A percentile compares a stretch with the other conserved stretches of the same genome.
phyloP scores from a whole-genome alignment of 2,888 invertebrate genomes.

The Sceliomorpha sp. region DNA sequence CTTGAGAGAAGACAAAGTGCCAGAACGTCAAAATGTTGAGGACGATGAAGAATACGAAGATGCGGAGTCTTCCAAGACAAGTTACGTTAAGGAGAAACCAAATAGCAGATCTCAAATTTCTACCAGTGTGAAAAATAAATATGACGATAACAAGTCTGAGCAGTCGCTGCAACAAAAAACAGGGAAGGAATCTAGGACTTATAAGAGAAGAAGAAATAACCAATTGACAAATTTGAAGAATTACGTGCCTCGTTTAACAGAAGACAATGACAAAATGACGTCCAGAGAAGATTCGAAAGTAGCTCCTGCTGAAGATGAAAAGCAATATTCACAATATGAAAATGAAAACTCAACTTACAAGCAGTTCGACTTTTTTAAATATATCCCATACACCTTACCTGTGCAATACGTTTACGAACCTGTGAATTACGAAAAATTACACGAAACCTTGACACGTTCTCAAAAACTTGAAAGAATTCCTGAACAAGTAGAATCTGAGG shows the following conservation, averaged over 20 bases:
- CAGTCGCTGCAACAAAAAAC: no score
- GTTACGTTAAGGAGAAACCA: conserved; percentile 26
- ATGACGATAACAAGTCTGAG: background rate
- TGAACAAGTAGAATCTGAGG: conserved; percentile 10
- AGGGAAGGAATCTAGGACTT: no score
- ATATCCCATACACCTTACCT: conserved; percentile 65
- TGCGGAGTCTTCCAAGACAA: conserved; percentile 40
- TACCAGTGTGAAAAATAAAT: conserved; percentile 4
- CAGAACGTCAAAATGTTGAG: background rate
- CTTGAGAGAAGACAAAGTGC: conserved; percentile 6
- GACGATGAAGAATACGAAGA: conserved; percentile 22
- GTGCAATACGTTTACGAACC: conserved; percentile 64
- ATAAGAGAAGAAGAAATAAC: no score
- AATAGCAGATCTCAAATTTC: conserved; percentile 6
- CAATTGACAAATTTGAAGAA: no score
- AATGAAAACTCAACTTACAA: no score
- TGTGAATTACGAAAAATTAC: conserved; percentile 51
- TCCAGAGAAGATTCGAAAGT: conserved; percentile 3
- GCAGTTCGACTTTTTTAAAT: conserved; percentile 57
- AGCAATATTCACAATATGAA: no score
- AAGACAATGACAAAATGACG: no score
- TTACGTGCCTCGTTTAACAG: no score
- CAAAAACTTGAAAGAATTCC: conserved; percentile 2
- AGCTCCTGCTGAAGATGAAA: no score
- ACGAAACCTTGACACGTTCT: conserved; percentile 22